Percentiles rank a stretch among this genome's conserved stretches.
Conservation (phyloP, 2,888 invertebrate species). For the Euzetes globulus region DNA sequence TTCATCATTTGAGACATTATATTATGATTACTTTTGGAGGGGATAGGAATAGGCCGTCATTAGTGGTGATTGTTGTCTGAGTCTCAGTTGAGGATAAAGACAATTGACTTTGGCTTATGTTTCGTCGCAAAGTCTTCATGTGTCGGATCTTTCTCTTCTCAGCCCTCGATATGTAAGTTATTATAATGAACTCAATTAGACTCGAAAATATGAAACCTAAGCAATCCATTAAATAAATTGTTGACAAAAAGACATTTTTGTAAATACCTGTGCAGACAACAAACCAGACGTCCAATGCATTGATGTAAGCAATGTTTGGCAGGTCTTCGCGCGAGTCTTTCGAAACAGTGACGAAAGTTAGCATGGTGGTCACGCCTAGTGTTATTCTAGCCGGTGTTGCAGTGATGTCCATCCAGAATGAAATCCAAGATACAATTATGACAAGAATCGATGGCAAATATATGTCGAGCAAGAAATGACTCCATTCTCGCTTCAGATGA, state of each 20-base stretch:
- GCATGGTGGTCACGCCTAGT: slow-evolving; percentile 40
- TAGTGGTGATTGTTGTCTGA: neutral
- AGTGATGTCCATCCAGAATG: slow-evolving; percentile 42
- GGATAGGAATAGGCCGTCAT: neutral
- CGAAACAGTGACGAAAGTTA: slow-evolving; percentile 41
- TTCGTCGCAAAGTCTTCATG: slow-evolving; percentile 25
- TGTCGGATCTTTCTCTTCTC: slow-evolving; percentile 39
- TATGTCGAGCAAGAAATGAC: slow-evolving; percentile 40
- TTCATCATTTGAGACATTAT: too few relatives aligned
- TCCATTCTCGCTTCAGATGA: slow-evolving; percentile 39
- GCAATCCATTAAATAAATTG: neutral
- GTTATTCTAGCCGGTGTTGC: slow-evolving; percentile 41
- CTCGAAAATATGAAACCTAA: slow-evolving; percentile 41
- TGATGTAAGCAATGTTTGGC: slow-evolving; percentile 41
- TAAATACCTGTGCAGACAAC: slow-evolving; percentile 41
- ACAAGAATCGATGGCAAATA: slow-evolving; percentile 41
- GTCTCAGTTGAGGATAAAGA: slow-evolving; percentile 16
- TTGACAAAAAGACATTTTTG: neutral
- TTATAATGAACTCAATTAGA: slow-evolving; percentile 41
- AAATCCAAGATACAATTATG: slow-evolving; percentile 41
- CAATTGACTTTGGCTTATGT: slow-evolving; percentile 8
- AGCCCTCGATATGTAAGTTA: slow-evolving; percentile 41
- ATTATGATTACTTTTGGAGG: too few relatives aligned
- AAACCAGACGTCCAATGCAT: slow-evolving; percentile 42
- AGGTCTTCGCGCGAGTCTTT: slow-evolving; percentile 40